Percentiles rank a stretch among this genome's conserved stretches.
Conservation (phyloP, 1,140 invertebrate genomes). For the Andricus grossulariae region DNA sequence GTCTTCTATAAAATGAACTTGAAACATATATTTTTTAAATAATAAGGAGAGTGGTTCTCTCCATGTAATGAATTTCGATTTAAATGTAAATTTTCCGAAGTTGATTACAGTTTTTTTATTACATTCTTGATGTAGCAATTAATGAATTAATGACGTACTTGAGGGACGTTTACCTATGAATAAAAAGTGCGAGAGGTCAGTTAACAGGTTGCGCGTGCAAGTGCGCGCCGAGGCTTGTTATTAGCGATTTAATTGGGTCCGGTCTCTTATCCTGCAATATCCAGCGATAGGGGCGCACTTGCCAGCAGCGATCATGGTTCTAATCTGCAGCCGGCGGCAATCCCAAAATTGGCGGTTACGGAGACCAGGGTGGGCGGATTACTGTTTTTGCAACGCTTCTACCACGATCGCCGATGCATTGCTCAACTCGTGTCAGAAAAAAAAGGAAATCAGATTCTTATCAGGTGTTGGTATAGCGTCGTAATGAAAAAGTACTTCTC, state of each 20-base stretch:
- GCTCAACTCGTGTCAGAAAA: conserved; percentile 14
- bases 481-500: neutral
- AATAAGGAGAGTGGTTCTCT: too few relatives aligned
- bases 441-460: conserved; percentile 7
- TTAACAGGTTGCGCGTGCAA: conserved; percentile 48
- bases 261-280: conserved; percentile 71
- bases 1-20: too few relatives aligned
- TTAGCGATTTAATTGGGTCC: conserved; percentile 71
- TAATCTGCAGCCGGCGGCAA: conserved; percentile 71
- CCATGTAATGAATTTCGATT: too few relatives aligned
- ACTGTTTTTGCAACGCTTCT: conserved; percentile 35
- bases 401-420: neutral
- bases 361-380: conserved; percentile 52
- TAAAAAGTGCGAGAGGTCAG: conserved; percentile 25
- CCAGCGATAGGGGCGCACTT: conserved; percentile 60
- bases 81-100: too few relatives aligned
- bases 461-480: conserved; percentile 21
- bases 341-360: conserved; percentile 67
- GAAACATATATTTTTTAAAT: too few relatives aligned
- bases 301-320: conserved; percentile 65
- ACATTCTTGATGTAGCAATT: neutral
- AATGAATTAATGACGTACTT: neutral
- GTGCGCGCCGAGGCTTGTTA: conserved; percentile 62
- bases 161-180: neutral
- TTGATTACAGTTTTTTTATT: neutral